phyloP scores from a whole-genome alignment of 2,888 invertebrate species.

The Eurytoma adleriae region DNA sequence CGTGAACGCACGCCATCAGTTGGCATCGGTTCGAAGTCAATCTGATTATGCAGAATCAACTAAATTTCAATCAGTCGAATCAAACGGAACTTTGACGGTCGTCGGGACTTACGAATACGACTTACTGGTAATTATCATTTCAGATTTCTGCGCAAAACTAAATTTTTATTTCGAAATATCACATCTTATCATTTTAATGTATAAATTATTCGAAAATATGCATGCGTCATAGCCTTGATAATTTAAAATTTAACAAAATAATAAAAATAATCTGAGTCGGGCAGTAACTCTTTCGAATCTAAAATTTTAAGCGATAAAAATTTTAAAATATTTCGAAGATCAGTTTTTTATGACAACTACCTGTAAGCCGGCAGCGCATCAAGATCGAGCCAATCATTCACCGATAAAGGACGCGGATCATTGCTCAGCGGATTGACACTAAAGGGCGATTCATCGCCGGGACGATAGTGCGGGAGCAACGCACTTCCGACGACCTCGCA shows the following conservation, averaged over 20 bases:
- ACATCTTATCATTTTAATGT: too few relatives aligned
- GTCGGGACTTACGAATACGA: not conserved
- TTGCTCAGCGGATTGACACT: constrained; percentile 43
- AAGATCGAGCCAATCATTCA: constrained; percentile 27
- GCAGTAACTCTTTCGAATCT: too few relatives aligned
- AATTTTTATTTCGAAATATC: too few relatives aligned
- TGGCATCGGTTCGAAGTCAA: constrained; percentile 11
- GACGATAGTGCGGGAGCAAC: constrained; percentile 36
- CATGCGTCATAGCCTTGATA: too few relatives aligned
- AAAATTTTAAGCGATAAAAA: too few relatives aligned
- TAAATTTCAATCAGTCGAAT: constrained; percentile 32
- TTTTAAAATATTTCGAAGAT: too few relatives aligned
- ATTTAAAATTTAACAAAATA: too few relatives aligned
- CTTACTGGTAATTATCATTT: not conserved
- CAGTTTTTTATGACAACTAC: too few relatives aligned
- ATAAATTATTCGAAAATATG: too few relatives aligned
- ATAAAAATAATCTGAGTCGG: too few relatives aligned
- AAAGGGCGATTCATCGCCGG: too few relatives aligned
- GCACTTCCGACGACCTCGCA: constrained; percentile 33
- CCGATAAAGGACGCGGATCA: constrained; percentile 30
- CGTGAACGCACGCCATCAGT: not conserved
- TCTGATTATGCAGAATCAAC: constrained; percentile 40
- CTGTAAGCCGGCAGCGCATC: not conserved
- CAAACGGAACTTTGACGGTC: constrained; percentile 6
- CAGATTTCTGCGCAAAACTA: too few relatives aligned